These are phyloP conservation scores for Subanguina moxae DNA, from an alignment of 1,140 invertebrate genomes.

Conservation along the genomic window DNA sequence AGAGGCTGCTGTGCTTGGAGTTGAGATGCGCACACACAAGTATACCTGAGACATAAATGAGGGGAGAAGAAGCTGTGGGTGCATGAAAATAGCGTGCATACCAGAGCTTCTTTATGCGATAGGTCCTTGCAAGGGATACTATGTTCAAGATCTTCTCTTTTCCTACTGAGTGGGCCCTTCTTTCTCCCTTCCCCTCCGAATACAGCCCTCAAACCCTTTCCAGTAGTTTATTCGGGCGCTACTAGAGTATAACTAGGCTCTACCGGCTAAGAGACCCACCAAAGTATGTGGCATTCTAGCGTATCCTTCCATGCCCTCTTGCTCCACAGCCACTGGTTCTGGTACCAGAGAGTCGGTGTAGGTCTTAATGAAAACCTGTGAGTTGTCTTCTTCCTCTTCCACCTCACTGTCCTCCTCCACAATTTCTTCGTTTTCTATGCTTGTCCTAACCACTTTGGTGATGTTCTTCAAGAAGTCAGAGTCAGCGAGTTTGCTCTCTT, in stretches of 20 bases:
- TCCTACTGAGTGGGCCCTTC: too few species aligned
- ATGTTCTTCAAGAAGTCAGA: slow-evolving; percentile 4
- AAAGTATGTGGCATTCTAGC: background rate
- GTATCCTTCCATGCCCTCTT: background rate
- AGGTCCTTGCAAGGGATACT: too few species aligned
- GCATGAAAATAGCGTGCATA: too few species aligned
- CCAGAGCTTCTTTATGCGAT: too few species aligned
- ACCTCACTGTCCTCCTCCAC: slow-evolving; percentile 13
- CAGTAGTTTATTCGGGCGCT: background rate
- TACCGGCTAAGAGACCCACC: background rate
- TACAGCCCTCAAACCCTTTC: too few species aligned
- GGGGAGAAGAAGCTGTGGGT: too few species aligned
- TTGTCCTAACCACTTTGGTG: slow-evolving; percentile 5
- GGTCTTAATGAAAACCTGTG: background rate
- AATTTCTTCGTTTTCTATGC: slow-evolving; percentile 19
- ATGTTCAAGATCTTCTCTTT: too few species aligned
- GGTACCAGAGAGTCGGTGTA: background rate
- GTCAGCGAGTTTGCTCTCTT: background rate
- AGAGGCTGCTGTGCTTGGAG: too few species aligned
- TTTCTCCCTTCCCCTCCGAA: too few species aligned
- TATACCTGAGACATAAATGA: too few species aligned
- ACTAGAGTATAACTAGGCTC: background rate
- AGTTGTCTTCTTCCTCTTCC: slow-evolving; percentile 11
- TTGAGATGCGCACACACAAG: too few species aligned
- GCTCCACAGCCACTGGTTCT: background rate